Evolutionary conservation across 2,888 invertebrate species (phyloP).

Genomic region (Cataglyphis livida): DNA sequence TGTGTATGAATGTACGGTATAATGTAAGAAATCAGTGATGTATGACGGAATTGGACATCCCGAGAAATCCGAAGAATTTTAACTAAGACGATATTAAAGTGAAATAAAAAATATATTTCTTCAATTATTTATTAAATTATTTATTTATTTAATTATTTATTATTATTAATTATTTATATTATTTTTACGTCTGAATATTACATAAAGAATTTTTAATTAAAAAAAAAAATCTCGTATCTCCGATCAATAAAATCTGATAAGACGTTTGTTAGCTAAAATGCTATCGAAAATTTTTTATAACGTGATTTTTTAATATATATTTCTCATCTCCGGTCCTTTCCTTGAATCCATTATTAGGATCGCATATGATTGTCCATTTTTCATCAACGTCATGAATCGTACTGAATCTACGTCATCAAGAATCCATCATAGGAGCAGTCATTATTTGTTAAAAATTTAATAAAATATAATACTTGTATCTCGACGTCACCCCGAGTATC

Average conservation of each 20-base stretch:
- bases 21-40: conserved; percentile 34
- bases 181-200: not conserved
- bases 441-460: not conserved
- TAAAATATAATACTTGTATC: not conserved
- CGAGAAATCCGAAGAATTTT: conserved; percentile 2
- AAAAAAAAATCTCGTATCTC: not conserved
- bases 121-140: conserved; percentile 1
- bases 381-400: not conserved
- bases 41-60: conserved; percentile 33
- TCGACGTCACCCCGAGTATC: not conserved
- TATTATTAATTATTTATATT: not conserved
- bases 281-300: not conserved
- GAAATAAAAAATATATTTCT: not conserved
- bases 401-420: not conserved
- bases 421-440: not conserved
- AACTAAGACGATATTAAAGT: conserved; percentile 1
- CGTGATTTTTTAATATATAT: not conserved
- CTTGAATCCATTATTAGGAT: too few relatives aligned
- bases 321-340: not conserved
- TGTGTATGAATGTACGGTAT: not conserved
- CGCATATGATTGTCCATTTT: not conserved
- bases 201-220: not conserved
- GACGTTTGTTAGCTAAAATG: not conserved
- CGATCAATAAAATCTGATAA: not conserved
- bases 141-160: too few relatives aligned